Base-by-base conservation (phyloP, 1,140 invertebrate genomes). In the Caerostris extrusa region DNA sequence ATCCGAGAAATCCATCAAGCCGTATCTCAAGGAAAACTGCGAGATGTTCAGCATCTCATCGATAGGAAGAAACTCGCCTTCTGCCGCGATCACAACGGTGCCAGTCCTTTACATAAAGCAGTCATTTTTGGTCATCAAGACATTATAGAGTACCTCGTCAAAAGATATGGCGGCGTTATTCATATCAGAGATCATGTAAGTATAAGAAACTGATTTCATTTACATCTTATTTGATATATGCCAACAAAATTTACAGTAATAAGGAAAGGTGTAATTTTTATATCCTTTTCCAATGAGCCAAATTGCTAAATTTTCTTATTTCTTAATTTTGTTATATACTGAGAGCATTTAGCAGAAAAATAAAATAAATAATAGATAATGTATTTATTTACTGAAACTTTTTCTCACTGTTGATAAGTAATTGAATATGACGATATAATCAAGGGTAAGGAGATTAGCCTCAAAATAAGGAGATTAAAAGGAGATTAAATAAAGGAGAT, bases 71-170 rank as follows among this genome's bases (percentile, higher is more conserved):
- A 97, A 95, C 96, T 98, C 89, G 97, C 97, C 0, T 95, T 97
- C 87, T 97, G 97, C 55, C 97, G 97, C 95, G 98, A 98, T 95
- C 96, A 97, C 58, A 96, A 97, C 12, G 98, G 98, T 7, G 97
- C 97, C 53, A 97, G 97, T 6, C 96, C 98, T 55, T 95, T 98
- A 53, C 98, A 98, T 96, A 98, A 98, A 96, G 97, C 98, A 0
- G 97, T 98, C 34, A 97, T 97, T 94, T 97, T 98, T 95, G 97
- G 97, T 95, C 97, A 97, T 95, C 97, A 96, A 92, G 97, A 98
- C 77, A 97, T 98, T 64, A 96, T 97, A 8, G 96, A 97, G 90
- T 98, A 97, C 96, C 96, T 98, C 0, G 96, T 98, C 3, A 96
- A 97, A 53, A 97, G 97, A 95, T 98, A 97, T 96, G 98, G 98